phyloP scores from a whole-genome alignment of 2,888 invertebrate genomes.

The Himalopsyche tibetana region DNA sequence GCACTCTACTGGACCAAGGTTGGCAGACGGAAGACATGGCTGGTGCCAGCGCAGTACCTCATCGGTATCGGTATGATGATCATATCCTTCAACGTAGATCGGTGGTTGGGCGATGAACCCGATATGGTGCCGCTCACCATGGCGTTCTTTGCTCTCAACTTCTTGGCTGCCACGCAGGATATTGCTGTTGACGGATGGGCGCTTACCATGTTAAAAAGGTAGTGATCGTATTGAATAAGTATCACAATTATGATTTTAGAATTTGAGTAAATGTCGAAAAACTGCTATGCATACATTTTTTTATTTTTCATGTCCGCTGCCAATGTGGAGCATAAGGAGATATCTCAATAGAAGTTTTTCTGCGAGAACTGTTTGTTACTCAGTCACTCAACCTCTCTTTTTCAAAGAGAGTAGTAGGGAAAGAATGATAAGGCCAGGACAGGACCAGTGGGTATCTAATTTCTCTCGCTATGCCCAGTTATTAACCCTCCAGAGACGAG shows the following conservation, averaged over 20 bases:
- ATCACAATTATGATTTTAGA: too few species aligned
- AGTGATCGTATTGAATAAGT: slow-evolving; percentile 47
- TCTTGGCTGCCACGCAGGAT: slow-evolving; percentile 99
- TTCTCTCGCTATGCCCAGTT: too few species aligned
- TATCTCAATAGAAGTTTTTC: too few species aligned
- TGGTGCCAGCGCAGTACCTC: slow-evolving; percentile 95
- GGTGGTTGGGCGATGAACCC: slow-evolving; percentile 85
- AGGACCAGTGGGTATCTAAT: too few species aligned
- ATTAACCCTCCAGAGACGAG: too few species aligned
- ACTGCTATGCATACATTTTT: too few species aligned
- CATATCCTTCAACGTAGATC: slow-evolving; percentile 85
- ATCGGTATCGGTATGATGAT: slow-evolving; percentile 93
- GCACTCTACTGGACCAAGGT: slow-evolving; percentile 89
- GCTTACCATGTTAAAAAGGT: slow-evolving; percentile 97
- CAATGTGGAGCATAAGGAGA: too few species aligned
- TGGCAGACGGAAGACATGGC: slow-evolving; percentile 96
- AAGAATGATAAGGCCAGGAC: too few species aligned
- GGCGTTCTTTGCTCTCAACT: slow-evolving; percentile 94
- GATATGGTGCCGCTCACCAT: slow-evolving; percentile 88
- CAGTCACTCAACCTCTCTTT: not conserved
- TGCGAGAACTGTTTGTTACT: not conserved
- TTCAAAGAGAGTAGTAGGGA: not conserved
- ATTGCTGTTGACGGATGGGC: slow-evolving; percentile 99
- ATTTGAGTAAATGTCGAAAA: too few species aligned
- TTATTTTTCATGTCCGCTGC: too few species aligned